phyloP scores from a whole-genome alignment of 1,140 invertebrate species.

The Sitophilus oryzae region DNA sequence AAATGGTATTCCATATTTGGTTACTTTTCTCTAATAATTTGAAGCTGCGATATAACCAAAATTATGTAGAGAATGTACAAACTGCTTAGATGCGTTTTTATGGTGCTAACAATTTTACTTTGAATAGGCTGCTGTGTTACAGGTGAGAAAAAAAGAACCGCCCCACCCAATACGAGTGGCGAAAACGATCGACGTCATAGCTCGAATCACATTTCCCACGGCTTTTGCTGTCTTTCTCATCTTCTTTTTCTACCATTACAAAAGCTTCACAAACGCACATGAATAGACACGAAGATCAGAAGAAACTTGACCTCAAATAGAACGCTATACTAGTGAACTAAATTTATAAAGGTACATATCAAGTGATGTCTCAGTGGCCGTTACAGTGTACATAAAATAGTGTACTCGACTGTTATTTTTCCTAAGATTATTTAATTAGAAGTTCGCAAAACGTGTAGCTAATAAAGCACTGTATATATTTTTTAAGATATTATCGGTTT shows the following conservation, averaged over 20 bases:
- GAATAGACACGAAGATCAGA: constrained; percentile 2
- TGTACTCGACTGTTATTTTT: constrained; percentile 10
- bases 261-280: constrained; percentile 50
- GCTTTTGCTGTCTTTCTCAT: constrained; percentile 88
- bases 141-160: constrained; percentile 81
- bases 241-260: constrained; percentile 91
- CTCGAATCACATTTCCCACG: constrained; percentile 84
- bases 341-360: constrained; percentile 4
- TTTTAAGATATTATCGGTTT: background rate
- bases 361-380: constrained; percentile 3
- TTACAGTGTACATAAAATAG: constrained; percentile 10
- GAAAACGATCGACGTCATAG: constrained; percentile 91
- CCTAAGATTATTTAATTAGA: constrained; percentile 10
- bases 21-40: too few species aligned
- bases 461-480: constrained; percentile 25
- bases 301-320: background rate
- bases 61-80: too few species aligned
- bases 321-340: background rate
- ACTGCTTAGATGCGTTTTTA: too few species aligned
- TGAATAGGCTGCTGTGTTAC: constrained; percentile 49
- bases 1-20: too few species aligned
- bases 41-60: too few species aligned
- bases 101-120: constrained; percentile 38
- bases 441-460: constrained; percentile 25
- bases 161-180: constrained; percentile 87